Evolutionary conservation across 2,888 invertebrate species (phyloP), one percentile per base, ranked within the genome.

Genomic region (Protonemura montana): DNA sequence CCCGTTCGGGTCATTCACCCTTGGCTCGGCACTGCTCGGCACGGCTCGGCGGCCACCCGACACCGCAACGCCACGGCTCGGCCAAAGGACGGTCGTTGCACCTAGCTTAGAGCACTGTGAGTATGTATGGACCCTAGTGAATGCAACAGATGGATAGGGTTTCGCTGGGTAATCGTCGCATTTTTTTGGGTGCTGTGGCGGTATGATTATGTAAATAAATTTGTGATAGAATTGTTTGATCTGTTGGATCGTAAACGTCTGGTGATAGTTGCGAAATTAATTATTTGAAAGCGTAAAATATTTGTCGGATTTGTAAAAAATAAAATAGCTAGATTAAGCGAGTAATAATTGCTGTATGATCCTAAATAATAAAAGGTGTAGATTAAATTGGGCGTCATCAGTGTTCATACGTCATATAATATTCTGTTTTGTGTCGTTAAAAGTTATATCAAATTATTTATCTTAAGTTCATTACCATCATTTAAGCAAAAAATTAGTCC

Each of bases 21-120:
- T 10, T 0, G 59, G 1, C 16, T 10, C 59, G 59, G 59, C 59
- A 21, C n/a, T n/a, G 59, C 59, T 59, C 78, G 78, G 78, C 78
- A 78, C 78, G 78, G 78, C 78, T 1, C 78, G 78, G 78, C 78
- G 27, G 78, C 78, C 28, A 78, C 26, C 28, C 78, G 78, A 78
- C 28, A 78, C 28, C 78, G 6, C 78, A 28, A 16, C 78, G 78
- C 3, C 78, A 78, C 78, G 78, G 78, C 5, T 78, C 28, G 28
- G 21, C 59, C 21, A 27, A 78, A 78, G 78, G 78, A 78, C 78
- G 78, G 78, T 7, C 78, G 78, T 78, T 78, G 78, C 25, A 78
- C 78, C 28, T 78, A 10, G 78, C 26, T 26, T 25, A 25, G 77
- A 21, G 76, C 76, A n/a, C n/a, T n/a, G n/a, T n/a, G n/a, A n/a